Evolutionary conservation across 2,797 vertebrate species (phyloP).

Genomic region (Smutsia temminckii): DNA sequence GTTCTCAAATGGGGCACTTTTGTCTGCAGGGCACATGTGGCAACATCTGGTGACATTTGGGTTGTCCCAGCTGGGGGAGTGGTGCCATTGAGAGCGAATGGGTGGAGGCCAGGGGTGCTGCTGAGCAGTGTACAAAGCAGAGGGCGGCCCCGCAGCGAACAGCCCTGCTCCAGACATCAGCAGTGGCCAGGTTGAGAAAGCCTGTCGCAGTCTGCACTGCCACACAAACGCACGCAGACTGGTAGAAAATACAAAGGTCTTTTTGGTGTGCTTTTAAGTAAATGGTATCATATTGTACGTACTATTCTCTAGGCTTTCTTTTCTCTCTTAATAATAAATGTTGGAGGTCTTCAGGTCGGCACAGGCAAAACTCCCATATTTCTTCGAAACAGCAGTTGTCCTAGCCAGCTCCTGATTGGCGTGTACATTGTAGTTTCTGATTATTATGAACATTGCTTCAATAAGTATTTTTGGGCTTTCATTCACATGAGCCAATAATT

Average conservation of each 20-base stretch:
- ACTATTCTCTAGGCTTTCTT: not conserved
- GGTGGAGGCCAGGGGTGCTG: not conserved
- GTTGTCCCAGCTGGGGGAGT: not conserved
- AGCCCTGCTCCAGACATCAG: not conserved
- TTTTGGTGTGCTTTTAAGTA: not conserved
- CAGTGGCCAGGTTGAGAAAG: not conserved
- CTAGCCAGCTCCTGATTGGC: not conserved
- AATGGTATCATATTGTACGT: not conserved
- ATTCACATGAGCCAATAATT: not conserved
- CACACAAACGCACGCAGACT: not conserved
- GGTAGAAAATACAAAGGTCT: not conserved
- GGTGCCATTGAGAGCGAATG: no score
- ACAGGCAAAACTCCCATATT: not conserved
- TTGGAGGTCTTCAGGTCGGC: not conserved
- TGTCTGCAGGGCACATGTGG: not conserved
- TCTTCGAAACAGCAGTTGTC: not conserved
- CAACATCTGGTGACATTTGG: not conserved
- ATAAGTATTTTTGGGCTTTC: not conserved
- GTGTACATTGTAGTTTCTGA: not conserved
- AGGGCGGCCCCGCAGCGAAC: not conserved
- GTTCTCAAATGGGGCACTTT: not conserved
- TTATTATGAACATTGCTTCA: not conserved
- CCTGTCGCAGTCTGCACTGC: fast-evolving
- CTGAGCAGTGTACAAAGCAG: not conserved
- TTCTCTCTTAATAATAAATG: not conserved